Conservation (phyloP, 2,113 vertebrate genomes). For the Columbina picui region DNA sequence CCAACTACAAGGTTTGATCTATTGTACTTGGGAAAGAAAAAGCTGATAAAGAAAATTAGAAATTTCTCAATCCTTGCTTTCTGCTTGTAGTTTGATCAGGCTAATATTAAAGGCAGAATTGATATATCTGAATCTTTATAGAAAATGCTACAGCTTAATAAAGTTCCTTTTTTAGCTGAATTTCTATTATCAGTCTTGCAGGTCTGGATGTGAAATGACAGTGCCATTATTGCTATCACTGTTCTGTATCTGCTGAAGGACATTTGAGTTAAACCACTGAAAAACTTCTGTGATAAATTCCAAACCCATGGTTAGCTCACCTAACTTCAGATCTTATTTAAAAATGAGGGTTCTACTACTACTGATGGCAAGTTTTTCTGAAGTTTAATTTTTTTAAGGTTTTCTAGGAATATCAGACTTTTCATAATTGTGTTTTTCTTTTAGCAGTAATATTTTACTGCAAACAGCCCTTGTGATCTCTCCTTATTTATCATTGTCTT, state of each 20-base stretch:
- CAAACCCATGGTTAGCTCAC: background rate
- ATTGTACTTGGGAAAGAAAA: background rate
- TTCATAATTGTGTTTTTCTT: background rate
- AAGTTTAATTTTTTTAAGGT: background rate
- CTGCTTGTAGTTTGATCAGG: background rate
- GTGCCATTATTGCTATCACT: constrained; percentile 3
- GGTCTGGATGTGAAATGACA: constrained; percentile 34
- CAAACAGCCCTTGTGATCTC: background rate
- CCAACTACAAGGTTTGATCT: background rate
- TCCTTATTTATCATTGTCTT: background rate
- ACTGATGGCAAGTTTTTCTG: background rate
- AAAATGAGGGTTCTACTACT: background rate
- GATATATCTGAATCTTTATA: background rate
- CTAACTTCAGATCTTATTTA: background rate
- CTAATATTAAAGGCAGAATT: background rate
- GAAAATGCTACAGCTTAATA: background rate
- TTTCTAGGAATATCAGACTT: background rate
- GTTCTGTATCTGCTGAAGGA: constrained; percentile 18
- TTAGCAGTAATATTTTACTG: background rate
- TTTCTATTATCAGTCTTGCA: background rate
- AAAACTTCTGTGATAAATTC: background rate
- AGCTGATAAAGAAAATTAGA: constrained; percentile 4
- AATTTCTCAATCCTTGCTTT: background rate
- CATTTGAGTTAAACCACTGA: background rate
- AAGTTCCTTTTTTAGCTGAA: background rate